These are phyloP conservation scores for Geodia barretti DNA, from an alignment of 37 sponge, comb jelly and placozoan genomes.

Conservation along the genomic window DNA sequence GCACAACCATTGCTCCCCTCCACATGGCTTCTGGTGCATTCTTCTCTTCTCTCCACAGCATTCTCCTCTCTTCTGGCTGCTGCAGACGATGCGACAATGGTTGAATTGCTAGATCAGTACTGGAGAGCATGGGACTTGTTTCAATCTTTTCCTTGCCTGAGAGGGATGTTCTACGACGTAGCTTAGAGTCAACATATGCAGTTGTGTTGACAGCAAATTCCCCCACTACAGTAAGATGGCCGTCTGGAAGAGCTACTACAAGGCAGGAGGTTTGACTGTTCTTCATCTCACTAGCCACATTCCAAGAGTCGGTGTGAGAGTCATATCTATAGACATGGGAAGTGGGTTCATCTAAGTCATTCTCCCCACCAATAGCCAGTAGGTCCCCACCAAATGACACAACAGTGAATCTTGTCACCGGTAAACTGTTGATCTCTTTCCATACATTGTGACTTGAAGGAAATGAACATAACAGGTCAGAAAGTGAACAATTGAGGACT, in stretches of 20 bases:
- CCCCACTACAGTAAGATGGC: background rate
- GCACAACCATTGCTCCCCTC: no score
- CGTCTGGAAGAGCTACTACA: background rate
- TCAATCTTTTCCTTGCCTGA: no score
- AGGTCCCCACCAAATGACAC: background rate
- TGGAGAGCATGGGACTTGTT: no score
- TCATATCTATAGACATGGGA: background rate
- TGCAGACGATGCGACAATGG: no score
- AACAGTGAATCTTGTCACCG: background rate
- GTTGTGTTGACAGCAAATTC: no score
- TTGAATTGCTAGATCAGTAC: no score
- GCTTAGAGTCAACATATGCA: no score
- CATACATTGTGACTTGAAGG: background rate
- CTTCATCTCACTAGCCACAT: background rate
- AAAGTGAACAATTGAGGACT: background rate
- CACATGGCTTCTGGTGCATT: no score
- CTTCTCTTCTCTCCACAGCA: no score
- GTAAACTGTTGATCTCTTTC: background rate
- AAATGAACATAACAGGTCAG: background rate
- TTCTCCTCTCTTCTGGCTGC: no score
- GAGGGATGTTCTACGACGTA: no score
- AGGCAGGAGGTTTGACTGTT: background rate
- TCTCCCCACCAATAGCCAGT: background rate
- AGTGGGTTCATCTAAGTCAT: background rate
- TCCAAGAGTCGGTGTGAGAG: background rate